Percentiles rank a stretch among this genome's conserved stretches.
Evolutionary conservation across 2,797 vertebrate species (phyloP).

Genomic region (Pelochelys cantorii): DNA sequence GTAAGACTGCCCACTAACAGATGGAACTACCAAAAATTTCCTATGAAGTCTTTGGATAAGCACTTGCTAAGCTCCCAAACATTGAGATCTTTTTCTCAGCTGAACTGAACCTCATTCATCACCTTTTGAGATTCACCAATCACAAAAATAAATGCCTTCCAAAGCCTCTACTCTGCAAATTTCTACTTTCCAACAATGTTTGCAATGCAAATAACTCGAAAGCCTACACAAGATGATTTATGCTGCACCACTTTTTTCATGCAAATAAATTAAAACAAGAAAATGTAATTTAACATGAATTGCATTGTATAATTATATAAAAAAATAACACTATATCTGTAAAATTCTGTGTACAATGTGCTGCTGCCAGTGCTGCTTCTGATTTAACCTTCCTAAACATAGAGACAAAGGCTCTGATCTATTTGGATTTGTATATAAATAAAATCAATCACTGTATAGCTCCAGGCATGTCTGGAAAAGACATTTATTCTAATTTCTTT

Average conservation of each 20-base stretch:
- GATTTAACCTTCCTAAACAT: not conserved
- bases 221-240: constrained; percentile 61
- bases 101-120: not conserved
- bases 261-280: constrained; percentile 71
- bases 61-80: not conserved
- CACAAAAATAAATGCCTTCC: constrained; percentile 45
- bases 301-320: constrained; percentile 36
- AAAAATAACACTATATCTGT: not conserved
- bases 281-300: constrained; percentile 55
- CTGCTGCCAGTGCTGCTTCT: not conserved
- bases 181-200: constrained; percentile 67
- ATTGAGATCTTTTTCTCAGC: not conserved
- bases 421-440: constrained; percentile 2
- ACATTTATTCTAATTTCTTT: constrained; percentile 14
- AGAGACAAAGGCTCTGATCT: not conserved
- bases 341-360: not conserved
- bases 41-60: not conserved
- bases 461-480: not conserved
- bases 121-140: constrained; percentile 32
- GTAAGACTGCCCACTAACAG: not conserved
- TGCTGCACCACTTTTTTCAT: constrained; percentile 45
- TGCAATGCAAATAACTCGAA: constrained; percentile 69
- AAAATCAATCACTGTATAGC: not conserved
- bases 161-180: constrained; percentile 43
- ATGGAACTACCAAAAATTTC: not conserved